These are phyloP conservation scores for Cynopterus sphinx DNA, from an alignment of 2,797 vertebrate genomes.

Conservation along the genomic window DNA sequence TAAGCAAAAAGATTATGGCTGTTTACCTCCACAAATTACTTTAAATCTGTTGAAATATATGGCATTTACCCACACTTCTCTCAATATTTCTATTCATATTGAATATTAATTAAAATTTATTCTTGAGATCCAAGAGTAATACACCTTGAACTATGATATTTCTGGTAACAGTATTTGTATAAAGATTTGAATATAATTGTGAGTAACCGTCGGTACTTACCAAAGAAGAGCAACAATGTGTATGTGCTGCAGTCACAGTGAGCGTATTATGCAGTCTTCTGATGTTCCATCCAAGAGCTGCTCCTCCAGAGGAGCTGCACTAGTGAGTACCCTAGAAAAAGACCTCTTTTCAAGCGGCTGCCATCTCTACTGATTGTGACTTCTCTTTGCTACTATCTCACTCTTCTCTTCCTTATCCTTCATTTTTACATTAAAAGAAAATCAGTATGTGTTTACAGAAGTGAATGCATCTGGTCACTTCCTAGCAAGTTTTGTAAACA, in stretches of 20 bases:
- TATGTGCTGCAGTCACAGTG: background rate
- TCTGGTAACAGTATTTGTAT: background rate
- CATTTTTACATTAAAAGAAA: conserved; percentile 8
- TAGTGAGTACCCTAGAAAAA: background rate
- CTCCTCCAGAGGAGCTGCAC: rapidly evolving
- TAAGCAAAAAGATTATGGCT: background rate
- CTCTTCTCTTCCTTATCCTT: background rate
- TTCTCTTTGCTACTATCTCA: background rate
- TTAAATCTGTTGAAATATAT: background rate
- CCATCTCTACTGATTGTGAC: background rate
- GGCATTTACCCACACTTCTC: background rate
- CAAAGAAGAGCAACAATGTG: background rate
- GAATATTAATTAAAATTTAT: background rate
- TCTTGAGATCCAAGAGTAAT: background rate
- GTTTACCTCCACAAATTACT: background rate
- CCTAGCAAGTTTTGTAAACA: conserved; percentile 14
- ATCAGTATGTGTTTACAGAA: background rate
- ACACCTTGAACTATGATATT: background rate
- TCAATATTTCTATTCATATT: background rate
- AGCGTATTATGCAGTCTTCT: background rate
- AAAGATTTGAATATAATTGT: background rate
- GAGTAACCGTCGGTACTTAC: background rate
- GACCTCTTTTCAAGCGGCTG: background rate
- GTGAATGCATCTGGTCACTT: conserved; percentile 3
- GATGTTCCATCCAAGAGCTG: background rate